Evolutionary conservation across 2,113 vertebrate species (phyloP), one percentile per base, ranked within the genome.

Genomic region (Pachycephala philippinensis): DNA sequence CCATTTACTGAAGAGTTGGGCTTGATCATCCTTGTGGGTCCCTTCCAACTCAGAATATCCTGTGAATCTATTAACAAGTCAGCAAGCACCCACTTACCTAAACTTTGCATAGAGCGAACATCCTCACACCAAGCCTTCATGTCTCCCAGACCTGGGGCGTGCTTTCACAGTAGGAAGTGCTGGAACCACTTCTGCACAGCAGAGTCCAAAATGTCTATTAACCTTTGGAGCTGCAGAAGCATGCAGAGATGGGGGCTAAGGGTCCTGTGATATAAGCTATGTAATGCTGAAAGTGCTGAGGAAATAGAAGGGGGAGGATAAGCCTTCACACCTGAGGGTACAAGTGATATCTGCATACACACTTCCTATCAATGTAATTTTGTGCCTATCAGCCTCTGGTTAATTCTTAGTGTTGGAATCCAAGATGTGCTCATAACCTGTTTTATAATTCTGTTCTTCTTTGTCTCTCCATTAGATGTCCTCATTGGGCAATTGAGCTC

Each of bases 401-500:
- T 85, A 74, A 37, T 53, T 86, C 31, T 86, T 44, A 44, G 30
- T 2, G 1, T 52, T 44, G 37, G 19, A 31, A 24, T 76, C 30
- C 4, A 3, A 9, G 28, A 22, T 65, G 64, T 63, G 57, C 39
- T 56, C 52, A 14, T 89, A 71, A 71, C 20, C 7, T 66, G 16
- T 42, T 35, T 78, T n/a, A 35, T 35, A 37, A 26, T 69, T 81
- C 31, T 75, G 80, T 80, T 89, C 42, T 97, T 91, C 84, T 64
- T 79, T 76, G 20, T 96, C 37, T 84, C 80, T 93, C 96, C 96
- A 69, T 91, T 96, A 97, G 96, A 87, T 97, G 96, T 95, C 95
- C 90, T 96, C 96, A 45, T 96, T 92, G 86, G 52, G 90, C 94
- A 96, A 27, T 68, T 54, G 60, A 91, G 75, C n/a, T 84, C 54